Evolutionary conservation across 2,888 invertebrate species (phyloP), one percentile per base, ranked within the genome.

Genomic region (Thumatha senex): DNA sequence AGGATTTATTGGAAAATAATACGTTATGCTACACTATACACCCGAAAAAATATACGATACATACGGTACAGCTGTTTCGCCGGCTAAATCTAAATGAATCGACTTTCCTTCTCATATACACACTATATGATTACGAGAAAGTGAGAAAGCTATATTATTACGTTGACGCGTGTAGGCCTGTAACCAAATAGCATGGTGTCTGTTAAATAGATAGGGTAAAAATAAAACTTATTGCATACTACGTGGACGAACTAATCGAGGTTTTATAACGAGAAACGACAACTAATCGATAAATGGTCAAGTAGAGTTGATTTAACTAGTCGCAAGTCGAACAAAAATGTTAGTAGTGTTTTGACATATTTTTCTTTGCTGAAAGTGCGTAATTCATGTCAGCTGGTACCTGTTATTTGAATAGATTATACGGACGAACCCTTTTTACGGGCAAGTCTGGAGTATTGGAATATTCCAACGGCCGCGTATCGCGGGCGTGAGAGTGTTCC

Each of bases 321-420:
- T 92, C 88, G 92, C 92, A 89, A 86, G 89, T 88, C 86, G 89
- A 89, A 88, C 88, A 88, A 85, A 86, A 87, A 86, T 83, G 90
- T 89, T 89, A 78, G 91, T 92, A 92, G 92, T 91, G 92, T 92
- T 92, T 92, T 92, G 92, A 92, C 92, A 91, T 92, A 87, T 91
- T 92, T 92, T 92, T 92, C 92, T 91, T 92, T 92, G 92, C 92
- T 92, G 92, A 92, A 92, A 92, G 92, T 92, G 91, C 91, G 92
- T 92, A 85, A 91, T 89, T 92, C 92, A 89, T 92, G 92, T 89
- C 91, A 92, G 92, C 92, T 91, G 90, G 74, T 85, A 84, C 77
- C 80, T 78, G 83, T 81, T 79, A 74, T 79, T 83, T 79, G 70
- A 78, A 82, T 83, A 84, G 78, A 70, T 58, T 67, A 4, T 64